Evolutionary conservation across 2,888 invertebrate genomes (phyloP).

Genomic region (Cheilosia urbana): DNA sequence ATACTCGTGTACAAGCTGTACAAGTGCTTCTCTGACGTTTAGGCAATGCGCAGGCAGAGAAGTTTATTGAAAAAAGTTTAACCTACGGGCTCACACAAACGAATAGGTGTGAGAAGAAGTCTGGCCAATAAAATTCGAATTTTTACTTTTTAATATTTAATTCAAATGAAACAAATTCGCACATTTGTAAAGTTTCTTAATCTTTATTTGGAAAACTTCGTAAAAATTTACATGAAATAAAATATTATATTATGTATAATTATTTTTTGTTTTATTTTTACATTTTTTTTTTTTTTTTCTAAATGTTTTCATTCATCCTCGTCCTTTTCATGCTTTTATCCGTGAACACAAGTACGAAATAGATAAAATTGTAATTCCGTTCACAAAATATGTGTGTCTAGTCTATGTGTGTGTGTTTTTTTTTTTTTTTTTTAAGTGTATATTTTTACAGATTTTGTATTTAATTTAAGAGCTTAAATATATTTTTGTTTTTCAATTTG

Average conservation of each 20-base stretch:
- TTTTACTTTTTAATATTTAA: background rate
- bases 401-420: conserved; percentile 76
- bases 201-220: conserved; percentile 82
- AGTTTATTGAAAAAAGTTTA: too few relatives aligned
- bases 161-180: conserved; percentile 18
- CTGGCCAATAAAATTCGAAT: too few relatives aligned
- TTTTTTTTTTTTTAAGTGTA: conserved; percentile 79
- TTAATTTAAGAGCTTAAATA: conserved; percentile 71
- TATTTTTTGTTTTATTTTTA: conserved; percentile 57
- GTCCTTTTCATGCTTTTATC: conserved; percentile 45
- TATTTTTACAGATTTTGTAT: conserved; percentile 75
- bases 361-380: conserved; percentile 66
- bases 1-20: too few relatives aligned
- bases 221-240: conserved; percentile 76
- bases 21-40: too few relatives aligned
- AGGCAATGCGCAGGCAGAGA: too few relatives aligned
- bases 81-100: too few relatives aligned
- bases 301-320: conserved; percentile 53
- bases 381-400: conserved; percentile 69
- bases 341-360: conserved; percentile 73
- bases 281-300: conserved; percentile 56
- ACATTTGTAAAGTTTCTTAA: conserved; percentile 78
- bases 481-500: conserved; percentile 55
- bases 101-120: too few relatives aligned
- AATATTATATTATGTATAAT: conserved; percentile 72